Conservation (phyloP, 2,888 invertebrate species). For the Tipula unca region DNA sequence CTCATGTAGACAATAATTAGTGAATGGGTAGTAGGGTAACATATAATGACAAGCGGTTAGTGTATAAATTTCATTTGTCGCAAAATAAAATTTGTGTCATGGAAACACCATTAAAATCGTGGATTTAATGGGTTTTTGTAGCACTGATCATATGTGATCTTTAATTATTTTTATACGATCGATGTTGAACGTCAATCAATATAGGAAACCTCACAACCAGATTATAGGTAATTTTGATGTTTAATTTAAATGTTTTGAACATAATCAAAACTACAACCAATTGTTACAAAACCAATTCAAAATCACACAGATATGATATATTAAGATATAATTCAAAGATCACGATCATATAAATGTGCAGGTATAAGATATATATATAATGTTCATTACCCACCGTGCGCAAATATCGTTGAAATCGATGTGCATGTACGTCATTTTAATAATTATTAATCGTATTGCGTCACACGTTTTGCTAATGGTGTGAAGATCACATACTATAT, state of each 20-base stretch:
- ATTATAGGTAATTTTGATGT: too few relatives aligned
- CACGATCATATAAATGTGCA: neutral
- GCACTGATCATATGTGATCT: neutral
- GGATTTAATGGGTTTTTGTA: neutral
- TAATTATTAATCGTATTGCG: neutral
- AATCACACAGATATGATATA: too few relatives aligned
- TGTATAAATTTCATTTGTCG: neutral
- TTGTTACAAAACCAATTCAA: too few relatives aligned
- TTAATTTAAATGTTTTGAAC: too few relatives aligned
- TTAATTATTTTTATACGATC: neutral
- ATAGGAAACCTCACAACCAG: too few relatives aligned
- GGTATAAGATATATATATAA: neutral
- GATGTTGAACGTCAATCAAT: too few relatives aligned
- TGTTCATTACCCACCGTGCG: neutral
- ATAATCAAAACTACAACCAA: too few relatives aligned
- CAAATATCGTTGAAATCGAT: neutral
- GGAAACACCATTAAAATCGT: neutral
- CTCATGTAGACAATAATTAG: neutral
- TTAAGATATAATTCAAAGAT: too few relatives aligned
- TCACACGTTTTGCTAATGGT: neutral
- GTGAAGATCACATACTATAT: neutral
- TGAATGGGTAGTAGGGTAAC: neutral
- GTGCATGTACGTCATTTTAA: neutral
- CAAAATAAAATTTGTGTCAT: neutral
- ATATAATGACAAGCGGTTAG: too few relatives aligned